Base-by-base conservation (phyloP, 23 tunicate species). In the Trididemnum clinides region DNA sequence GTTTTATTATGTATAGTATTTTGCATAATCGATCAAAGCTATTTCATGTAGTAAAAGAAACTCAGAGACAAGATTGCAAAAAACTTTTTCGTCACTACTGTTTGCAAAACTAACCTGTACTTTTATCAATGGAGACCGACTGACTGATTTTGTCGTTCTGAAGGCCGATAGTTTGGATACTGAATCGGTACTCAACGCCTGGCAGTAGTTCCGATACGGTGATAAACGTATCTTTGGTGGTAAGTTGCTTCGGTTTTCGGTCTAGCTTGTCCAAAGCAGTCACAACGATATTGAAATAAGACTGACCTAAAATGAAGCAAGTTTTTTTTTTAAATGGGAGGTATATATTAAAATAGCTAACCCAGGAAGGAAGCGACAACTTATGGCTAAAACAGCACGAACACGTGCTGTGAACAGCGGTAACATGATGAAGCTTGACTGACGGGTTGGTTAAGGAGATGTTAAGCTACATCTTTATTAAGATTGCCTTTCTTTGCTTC, bases 121-220 rank as follows among this genome's bases (percentile, higher is more conserved):
- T 69, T 27, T 69, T 10, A 3, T 5, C 15, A 37, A 33, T 30
- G 2, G 75, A 27, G 15, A 69, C 36, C 34, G 22, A 18, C 7
- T 31, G 36, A 20, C 75, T 69, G 75, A 27, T 23, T 30, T 33
- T 69, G 28, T 28, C 36, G 10, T 20, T 4, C 75, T 89, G 86
- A 10, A 25, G 59, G 19, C 90, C 96, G 23, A 91, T 81, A 19
- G 89, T 80, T 73, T 63, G 51, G 2, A 86, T 18, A 19, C 33
- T 44, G 77, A 91, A 27, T 21, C 19, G 50, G 74, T 86, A 86
- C 65, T 44, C 35, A 15, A 72, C 75, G 0, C 96, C 96, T 2
- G 90, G 71, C 10, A 6, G 12, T 1, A 91, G 82, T 5, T 80
- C 57, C 0, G 71, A 39, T 10, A 91, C 6, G 57, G 57, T 74